These are phyloP conservation scores for Lophochroa leadbeateri DNA, from an alignment of 2,113 vertebrate species.

Conservation along the genomic window DNA sequence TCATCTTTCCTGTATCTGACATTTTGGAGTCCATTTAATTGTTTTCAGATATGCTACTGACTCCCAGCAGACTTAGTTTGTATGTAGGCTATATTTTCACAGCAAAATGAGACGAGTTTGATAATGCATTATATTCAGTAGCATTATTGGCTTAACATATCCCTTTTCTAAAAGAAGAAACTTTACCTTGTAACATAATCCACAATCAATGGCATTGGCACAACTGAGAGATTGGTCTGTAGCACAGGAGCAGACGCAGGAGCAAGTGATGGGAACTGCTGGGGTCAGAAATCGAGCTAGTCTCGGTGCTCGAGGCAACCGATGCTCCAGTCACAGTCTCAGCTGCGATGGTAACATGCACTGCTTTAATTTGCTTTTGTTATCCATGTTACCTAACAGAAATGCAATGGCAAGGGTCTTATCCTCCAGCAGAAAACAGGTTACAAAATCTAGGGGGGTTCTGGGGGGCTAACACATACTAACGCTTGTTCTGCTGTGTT, in stretches of 20 bases:
- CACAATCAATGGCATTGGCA: not conserved
- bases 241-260: not conserved
- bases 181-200: not conserved
- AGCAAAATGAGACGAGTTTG: not conserved
- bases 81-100: not conserved
- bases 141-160: not conserved
- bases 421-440: not conserved
- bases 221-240: fast-evolving
- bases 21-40: not conserved
- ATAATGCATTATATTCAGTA: not conserved
- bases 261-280: not conserved
- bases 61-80: not conserved
- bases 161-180: not conserved
- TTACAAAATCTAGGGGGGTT: not conserved
- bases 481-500: not conserved
- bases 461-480: not conserved
- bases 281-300: not conserved
- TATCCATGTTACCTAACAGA: not conserved
- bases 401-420: not conserved
- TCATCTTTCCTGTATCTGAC: not conserved
- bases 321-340: not conserved
- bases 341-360: not conserved
- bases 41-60: not conserved
- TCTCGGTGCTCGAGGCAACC: not conserved
- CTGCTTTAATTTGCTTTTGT: not conserved